Evolutionary conservation across 2,888 invertebrate species (phyloP), one percentile per base, ranked within the genome.

Genomic region (Drosophila melanosoma): DNA sequence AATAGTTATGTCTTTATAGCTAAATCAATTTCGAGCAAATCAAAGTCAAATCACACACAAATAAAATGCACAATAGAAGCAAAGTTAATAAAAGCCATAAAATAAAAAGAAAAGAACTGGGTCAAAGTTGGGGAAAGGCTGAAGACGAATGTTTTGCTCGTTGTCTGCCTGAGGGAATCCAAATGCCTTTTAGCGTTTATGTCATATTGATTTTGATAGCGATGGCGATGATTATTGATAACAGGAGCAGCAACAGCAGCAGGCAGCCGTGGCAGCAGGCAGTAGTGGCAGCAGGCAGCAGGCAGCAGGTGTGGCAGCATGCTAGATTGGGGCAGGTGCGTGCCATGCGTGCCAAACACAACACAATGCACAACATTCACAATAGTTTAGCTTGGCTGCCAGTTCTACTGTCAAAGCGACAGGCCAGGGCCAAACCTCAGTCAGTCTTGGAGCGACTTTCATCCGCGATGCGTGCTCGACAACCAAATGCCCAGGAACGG

Each of bases 141-240:
- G 20, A 45, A 8, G 23, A 23, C 45, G 40, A 40, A 8, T 52
- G 26, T 38, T 33, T 8, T 15, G 26, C 5, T 17, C 12, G 3
- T 1, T 33, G 33, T 35, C 49, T 20, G 52, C 29, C 20, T 33
- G 35, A 7, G 4, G 20, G 15, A 15, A 40, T 10, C 29, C 66
- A 73, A 80, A 79, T 82, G 64, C 45, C 76, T 38, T 45, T 56
- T 38, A 29, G 81, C 62, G 58, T 59, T 69, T 74, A 71, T 74
- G 74, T 75, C 79, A 73, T 87, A 89, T 88, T 88, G 88, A 88
- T 89, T 89, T 85, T 74, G 76, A 71, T 38, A 66, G 51, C 70
- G 70, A 78, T 74, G 72, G 54, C 72, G 67, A 78, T 76, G 76
- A 78, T 76, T 82, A 82, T 81, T 83, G 82, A 79, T 79, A 71